A percentile compares a stretch with the other conserved stretches of the same genome.
These are phyloP conservation scores for Drosophila subquinaria DNA, from an alignment of 2,888 invertebrate genomes.

Conservation along the genomic window DNA sequence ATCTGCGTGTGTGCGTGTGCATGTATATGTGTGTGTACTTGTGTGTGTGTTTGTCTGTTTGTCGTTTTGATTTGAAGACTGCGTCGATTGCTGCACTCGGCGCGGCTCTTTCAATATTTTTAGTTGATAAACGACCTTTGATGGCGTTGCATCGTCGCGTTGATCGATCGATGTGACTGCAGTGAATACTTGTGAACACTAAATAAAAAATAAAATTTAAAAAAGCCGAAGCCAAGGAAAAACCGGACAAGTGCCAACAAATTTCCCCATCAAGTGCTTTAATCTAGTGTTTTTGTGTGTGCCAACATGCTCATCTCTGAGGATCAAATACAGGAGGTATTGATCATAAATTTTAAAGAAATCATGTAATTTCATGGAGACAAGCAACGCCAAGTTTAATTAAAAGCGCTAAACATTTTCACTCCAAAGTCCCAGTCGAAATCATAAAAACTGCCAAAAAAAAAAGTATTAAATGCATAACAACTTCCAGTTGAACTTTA, in stretches of 20 bases:
- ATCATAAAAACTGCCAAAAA: slow-evolving; percentile 37
- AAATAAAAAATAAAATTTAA: not conserved
- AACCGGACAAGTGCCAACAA: slow-evolving; percentile 1
- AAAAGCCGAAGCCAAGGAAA: slow-evolving; percentile 3
- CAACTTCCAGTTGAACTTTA: slow-evolving; percentile 60
- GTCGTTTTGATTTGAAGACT: slow-evolving; percentile 51
- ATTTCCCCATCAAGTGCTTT: slow-evolving; percentile 2
- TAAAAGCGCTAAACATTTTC: slow-evolving; percentile 22
- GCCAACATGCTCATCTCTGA: slow-evolving; percentile 83
- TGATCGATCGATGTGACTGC: slow-evolving; percentile 66
- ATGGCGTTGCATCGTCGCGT: slow-evolving; percentile 83
- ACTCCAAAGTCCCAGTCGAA: slow-evolving; percentile 2
- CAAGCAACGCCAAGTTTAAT: slow-evolving; percentile 27
- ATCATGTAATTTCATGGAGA: slow-evolving; percentile 21
- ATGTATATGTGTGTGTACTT: not conserved
- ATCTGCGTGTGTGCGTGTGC: slow-evolving; percentile 19
- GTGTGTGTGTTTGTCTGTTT: slow-evolving; percentile 31
- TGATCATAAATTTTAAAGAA: slow-evolving; percentile 34
- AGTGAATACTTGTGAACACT: slow-evolving; percentile 16
- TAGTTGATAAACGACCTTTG: slow-evolving; percentile 85
- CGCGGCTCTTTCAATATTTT: slow-evolving; percentile 81
- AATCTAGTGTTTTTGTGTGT: slow-evolving; percentile 7
- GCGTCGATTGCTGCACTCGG: slow-evolving; percentile 60
- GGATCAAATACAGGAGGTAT: slow-evolving; percentile 85
- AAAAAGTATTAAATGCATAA: slow-evolving; percentile 41